Percentiles rank a stretch among this genome's conserved stretches.
These are phyloP conservation scores for Plectus sambesii DNA, from an alignment of 1,140 invertebrate genomes.

Conservation along the genomic window DNA sequence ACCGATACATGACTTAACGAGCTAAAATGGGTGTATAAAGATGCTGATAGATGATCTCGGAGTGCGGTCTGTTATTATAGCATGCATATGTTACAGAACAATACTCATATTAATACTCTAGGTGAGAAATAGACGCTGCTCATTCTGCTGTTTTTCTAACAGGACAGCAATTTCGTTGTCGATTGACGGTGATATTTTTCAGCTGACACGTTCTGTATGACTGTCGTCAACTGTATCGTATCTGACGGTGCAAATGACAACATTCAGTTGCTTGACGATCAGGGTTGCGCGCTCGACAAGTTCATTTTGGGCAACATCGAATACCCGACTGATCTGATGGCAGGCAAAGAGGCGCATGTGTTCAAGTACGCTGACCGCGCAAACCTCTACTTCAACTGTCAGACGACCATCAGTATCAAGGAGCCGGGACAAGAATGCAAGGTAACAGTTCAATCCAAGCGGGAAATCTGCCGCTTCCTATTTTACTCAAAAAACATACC, in stretches of 20 bases:
- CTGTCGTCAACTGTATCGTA: slow-evolving; percentile 26
- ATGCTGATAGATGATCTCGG: slow-evolving; percentile 28
- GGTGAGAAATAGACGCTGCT: slow-evolving; percentile 26
- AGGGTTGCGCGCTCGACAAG: slow-evolving; percentile 26
- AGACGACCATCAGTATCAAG: slow-evolving; percentile 30
- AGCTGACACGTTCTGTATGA: slow-evolving; percentile 27
- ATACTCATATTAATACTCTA: no score
- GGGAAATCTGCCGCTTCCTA: no score
- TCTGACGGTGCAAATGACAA: slow-evolving; percentile 28
- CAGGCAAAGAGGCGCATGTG: slow-evolving; percentile 31
- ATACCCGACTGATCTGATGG: slow-evolving; percentile 29
- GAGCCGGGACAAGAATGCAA: slow-evolving; percentile 24
- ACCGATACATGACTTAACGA: no score
- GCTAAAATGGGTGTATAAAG: slow-evolving; percentile 25
- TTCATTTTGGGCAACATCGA: slow-evolving; percentile 27
- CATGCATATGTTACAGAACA: no score
- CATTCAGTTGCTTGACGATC: slow-evolving; percentile 25
- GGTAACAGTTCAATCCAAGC: no score
- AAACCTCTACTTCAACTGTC: slow-evolving; percentile 28
- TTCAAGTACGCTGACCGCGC: slow-evolving; percentile 30
- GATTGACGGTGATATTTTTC: slow-evolving; percentile 27
- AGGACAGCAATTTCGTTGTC: slow-evolving; percentile 31
- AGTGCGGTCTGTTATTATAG: no score
- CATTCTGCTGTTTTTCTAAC: slow-evolving; percentile 27
- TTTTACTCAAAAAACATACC: no score